These are phyloP conservation scores for Pocillopora meandrina DNA, from an alignment of 92 coral and sea anemone species.

Conservation along the genomic window DNA sequence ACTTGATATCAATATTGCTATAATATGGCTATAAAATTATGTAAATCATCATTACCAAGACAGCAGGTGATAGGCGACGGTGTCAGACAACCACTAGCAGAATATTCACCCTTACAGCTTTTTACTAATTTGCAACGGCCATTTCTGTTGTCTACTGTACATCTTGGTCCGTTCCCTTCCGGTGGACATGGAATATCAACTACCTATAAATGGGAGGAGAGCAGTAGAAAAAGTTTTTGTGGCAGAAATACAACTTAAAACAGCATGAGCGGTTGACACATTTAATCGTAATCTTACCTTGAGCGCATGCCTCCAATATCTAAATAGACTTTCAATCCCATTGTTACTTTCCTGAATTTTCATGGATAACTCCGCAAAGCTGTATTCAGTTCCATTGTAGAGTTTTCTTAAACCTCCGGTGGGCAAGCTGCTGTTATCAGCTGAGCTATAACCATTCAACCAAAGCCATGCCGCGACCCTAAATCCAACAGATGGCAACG, in stretches of 20 bases:
- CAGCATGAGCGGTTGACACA: background rate
- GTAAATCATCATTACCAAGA: slow-evolving; percentile 47
- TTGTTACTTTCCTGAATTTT: slow-evolving; percentile 27
- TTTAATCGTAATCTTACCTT: slow-evolving; percentile 26
- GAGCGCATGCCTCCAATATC: slow-evolving; percentile 45
- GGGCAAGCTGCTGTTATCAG: slow-evolving; percentile 27
- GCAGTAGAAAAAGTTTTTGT: background rate
- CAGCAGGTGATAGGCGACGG: slow-evolving; percentile 58
- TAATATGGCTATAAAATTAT: background rate
- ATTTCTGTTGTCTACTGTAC: slow-evolving; percentile 34
- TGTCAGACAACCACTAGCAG: slow-evolving; percentile 48
- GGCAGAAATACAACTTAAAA: background rate
- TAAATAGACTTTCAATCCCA: slow-evolving; percentile 35
- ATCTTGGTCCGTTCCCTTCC: slow-evolving; percentile 51
- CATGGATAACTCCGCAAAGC: slow-evolving; percentile 54
- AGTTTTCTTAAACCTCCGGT: slow-evolving; percentile 40
- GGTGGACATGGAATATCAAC: slow-evolving; percentile 58
- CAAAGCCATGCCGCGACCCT: slow-evolving; percentile 67
- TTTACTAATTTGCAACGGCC: slow-evolving; percentile 57
- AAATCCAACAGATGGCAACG: slow-evolving; percentile 60
- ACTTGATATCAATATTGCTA: no score
- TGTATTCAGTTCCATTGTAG: slow-evolving; percentile 54
- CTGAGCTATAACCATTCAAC: slow-evolving; percentile 64
- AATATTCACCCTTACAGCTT: slow-evolving; percentile 59
- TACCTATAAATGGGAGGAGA: slow-evolving; percentile 26